A percentile compares a stretch with the other conserved stretches of the same genome.
These are phyloP conservation scores for Sminthurides aquaticus DNA, from an alignment of 2,888 invertebrate species.

Conservation along the genomic window DNA sequence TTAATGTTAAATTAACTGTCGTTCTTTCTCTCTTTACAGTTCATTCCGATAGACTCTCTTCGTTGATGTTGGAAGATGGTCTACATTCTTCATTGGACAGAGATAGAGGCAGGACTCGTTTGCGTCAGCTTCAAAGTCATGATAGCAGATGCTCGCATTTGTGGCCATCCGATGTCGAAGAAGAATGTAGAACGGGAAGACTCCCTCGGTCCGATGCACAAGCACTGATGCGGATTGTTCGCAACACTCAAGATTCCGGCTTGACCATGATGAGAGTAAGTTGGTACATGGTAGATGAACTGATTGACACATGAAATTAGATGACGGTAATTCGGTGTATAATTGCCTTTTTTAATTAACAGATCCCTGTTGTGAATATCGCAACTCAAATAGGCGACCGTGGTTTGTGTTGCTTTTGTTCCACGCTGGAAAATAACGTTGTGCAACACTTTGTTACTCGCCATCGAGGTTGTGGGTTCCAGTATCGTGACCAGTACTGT, in stretches of 20 bases:
- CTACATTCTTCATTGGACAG: conserved; percentile 21
- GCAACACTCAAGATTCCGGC: conserved; percentile 20
- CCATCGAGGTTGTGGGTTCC: conserved; percentile 55
- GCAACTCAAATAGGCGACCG: conserved; percentile 37
- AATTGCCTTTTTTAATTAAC: no score
- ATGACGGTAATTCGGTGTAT: neutral
- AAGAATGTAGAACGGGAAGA: conserved; percentile 21
- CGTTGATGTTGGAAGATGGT: conserved; percentile 17
- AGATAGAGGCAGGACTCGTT: conserved; percentile 10
- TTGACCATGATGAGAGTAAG: conserved; percentile 13
- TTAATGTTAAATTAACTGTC: no score
- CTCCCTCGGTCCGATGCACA: conserved; percentile 22
- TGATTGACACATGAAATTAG: no score
- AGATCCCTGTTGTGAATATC: conserved; percentile 39
- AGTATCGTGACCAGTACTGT: conserved; percentile 51
- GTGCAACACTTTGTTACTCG: conserved; percentile 48
- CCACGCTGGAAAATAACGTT: conserved; percentile 37
- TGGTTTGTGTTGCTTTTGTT: conserved; percentile 41
- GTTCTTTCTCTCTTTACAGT: no score
- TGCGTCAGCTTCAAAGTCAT: conserved; percentile 18
- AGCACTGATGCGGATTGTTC: conserved; percentile 29
- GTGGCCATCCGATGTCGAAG: conserved; percentile 25
- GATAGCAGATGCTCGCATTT: conserved; percentile 21
- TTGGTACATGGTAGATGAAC: no score
- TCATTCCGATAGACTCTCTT: neutral